Conservation (phyloP, 2,888 invertebrate genomes). For the Teleiodes luculella region DNA sequence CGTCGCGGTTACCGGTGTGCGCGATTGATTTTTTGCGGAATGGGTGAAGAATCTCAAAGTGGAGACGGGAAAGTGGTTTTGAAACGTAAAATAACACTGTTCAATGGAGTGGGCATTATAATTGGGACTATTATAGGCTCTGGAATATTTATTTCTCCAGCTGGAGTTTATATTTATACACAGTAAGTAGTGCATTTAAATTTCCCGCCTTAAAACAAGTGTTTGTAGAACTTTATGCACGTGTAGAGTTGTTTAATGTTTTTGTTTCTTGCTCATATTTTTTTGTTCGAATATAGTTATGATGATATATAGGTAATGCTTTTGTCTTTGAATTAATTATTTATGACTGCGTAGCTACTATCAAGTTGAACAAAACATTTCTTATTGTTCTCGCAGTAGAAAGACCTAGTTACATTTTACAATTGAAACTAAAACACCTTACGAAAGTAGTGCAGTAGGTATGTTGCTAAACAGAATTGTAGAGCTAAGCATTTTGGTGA, state of each 20-base stretch:
- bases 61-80: slow-evolving; percentile 81
- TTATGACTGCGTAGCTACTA: no score
- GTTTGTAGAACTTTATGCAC: slow-evolving; percentile 1
- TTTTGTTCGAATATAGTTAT: no score
- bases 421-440: no score
- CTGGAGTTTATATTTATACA: slow-evolving; percentile 83
- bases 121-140: slow-evolving; percentile 94
- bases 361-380: no score
- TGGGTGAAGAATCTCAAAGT: slow-evolving; percentile 69
- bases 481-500: no score
- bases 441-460: no score
- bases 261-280: not conserved
- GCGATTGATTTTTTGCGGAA: slow-evolving; percentile 72
- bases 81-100: slow-evolving; percentile 89
- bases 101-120: slow-evolving; percentile 92
- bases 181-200: slow-evolving; percentile 67
- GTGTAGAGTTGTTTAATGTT: not conserved
- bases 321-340: no score
- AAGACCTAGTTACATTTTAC: no score
- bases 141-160: slow-evolving; percentile 96
- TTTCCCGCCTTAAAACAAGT: slow-evolving; percentile 42
- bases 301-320: no score
- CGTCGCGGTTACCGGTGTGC: slow-evolving; percentile 48
- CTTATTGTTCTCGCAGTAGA: no score
- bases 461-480: no score